Percentiles rank a stretch among this genome's conserved stretches.
Evolutionary conservation across 1,140 invertebrate genomes (phyloP).

Genomic region (Orius laevigatus): DNA sequence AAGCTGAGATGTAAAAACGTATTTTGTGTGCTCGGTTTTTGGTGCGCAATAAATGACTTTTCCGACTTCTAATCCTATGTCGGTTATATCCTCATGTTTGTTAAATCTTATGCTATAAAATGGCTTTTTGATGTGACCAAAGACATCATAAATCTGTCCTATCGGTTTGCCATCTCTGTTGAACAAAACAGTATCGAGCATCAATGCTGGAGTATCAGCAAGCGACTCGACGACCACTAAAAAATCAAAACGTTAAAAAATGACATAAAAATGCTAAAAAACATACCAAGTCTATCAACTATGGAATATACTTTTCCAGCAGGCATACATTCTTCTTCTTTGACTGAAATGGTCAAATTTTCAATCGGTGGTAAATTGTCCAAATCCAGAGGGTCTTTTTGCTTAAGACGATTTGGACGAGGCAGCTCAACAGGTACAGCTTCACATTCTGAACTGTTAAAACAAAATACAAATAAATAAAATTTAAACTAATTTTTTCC

Average conservation of each 20-base stretch:
- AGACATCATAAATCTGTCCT: constrained; percentile 76
- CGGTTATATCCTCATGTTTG: constrained; percentile 47
- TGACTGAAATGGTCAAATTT: constrained; percentile 61
- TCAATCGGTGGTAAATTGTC: constrained; percentile 63
- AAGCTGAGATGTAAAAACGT: constrained; percentile 54
- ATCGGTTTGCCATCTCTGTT: constrained; percentile 52
- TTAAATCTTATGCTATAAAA: constrained; percentile 68
- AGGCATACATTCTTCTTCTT: constrained; percentile 51
- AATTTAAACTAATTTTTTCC: too few species aligned
- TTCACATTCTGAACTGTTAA: too few species aligned
- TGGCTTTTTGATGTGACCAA: constrained; percentile 62
- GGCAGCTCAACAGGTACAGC: too few species aligned
- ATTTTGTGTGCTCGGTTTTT: constrained; percentile 48
- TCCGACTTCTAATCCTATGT: constrained; percentile 42
- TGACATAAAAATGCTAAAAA: constrained; percentile 9
- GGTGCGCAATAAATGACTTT: constrained; percentile 66
- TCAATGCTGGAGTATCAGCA: constrained; percentile 50
- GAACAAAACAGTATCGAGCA: constrained; percentile 74
- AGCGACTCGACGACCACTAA: constrained; percentile 53
- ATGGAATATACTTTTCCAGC: constrained; percentile 55
- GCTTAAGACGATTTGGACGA: too few species aligned
- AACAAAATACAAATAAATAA: too few species aligned
- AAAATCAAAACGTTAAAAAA: not conserved
- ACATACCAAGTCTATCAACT: constrained; percentile 51
- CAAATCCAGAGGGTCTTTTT: constrained; percentile 20